phyloP scores from a whole-genome alignment of 1,140 invertebrate genomes.

The Rhagoletis zephyria region DNA sequence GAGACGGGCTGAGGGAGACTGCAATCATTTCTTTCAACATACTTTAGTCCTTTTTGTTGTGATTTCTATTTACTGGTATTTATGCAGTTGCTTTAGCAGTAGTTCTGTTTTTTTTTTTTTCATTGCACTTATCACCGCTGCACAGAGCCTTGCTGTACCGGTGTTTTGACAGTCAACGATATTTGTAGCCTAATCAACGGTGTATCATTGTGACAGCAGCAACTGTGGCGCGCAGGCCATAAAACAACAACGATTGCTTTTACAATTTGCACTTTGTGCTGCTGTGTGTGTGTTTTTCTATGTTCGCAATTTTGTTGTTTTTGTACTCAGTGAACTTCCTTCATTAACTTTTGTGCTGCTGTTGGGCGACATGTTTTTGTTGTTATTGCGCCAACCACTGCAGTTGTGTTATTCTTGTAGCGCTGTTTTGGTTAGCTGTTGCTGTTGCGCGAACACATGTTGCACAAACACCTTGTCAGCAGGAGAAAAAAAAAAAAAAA shows the following conservation, averaged over 20 bases:
- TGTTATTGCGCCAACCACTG: background rate
- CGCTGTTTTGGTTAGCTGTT: background rate
- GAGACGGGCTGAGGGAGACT: no score
- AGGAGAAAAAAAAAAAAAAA: background rate
- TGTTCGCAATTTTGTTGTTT: background rate
- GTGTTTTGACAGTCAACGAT: constrained; percentile 19
- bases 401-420: background rate
- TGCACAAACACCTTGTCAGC: constrained; percentile 1
- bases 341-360: constrained; percentile 22
- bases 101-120: background rate
- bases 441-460: constrained; percentile 8
- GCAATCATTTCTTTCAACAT: no score
- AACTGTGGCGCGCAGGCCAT: background rate
- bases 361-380: background rate
- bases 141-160: no score
- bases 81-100: background rate
- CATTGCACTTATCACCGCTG: background rate
- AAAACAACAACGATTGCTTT: constrained; percentile 10
- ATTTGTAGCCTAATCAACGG: constrained; percentile 49
- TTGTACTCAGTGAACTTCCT: constrained; percentile 39
- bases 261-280: constrained; percentile 36
- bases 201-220: constrained; percentile 31
- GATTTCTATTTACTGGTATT: background rate
- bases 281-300: background rate
- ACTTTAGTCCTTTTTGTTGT: background rate